A percentile compares a stretch with the other conserved stretches of the same genome.
These are phyloP conservation scores for Cheiracanthium punctorium DNA, from an alignment of 2,888 invertebrate genomes.

Conservation along the genomic window DNA sequence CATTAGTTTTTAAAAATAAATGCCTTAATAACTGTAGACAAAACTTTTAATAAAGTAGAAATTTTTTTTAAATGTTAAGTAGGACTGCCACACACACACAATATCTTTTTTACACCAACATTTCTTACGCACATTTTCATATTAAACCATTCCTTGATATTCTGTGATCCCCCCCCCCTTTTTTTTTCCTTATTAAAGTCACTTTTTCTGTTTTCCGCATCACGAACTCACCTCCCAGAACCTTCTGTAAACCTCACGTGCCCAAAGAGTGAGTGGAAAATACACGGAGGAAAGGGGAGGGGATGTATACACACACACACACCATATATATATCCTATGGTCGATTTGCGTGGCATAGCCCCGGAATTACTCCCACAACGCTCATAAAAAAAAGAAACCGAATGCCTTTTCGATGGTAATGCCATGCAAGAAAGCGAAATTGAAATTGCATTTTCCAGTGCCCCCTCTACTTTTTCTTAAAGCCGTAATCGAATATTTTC, in stretches of 20 bases:
- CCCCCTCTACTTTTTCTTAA: slow-evolving; percentile 33
- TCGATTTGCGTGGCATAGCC: slow-evolving; percentile 58
- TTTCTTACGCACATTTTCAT: no score
- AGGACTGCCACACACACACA: no score
- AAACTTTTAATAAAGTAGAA: no score
- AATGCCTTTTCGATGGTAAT: slow-evolving; percentile 44
- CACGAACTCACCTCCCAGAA: background rate
- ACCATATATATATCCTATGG: slow-evolving; percentile 39
- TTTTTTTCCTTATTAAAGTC: slow-evolving; percentile 8
- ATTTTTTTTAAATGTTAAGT: no score
- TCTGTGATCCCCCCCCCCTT: no score
- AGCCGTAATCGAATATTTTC: slow-evolving; percentile 43
- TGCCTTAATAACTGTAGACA: no score
- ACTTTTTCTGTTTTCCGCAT: no score
- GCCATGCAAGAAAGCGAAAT: slow-evolving; percentile 59
- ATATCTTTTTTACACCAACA: no score
- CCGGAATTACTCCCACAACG: slow-evolving; percentile 31
- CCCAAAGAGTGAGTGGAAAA: slow-evolving; percentile 40
- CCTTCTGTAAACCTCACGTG: slow-evolving; percentile 49
- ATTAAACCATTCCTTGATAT: no score
- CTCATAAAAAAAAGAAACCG: slow-evolving; percentile 51
- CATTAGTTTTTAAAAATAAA: no score
- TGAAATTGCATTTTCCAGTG: slow-evolving; percentile 60
- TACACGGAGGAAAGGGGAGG: slow-evolving; percentile 30
- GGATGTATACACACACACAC: no score